phyloP scores from a whole-genome alignment of 2,888 invertebrate species.

The Plemyria rubiginata region DNA sequence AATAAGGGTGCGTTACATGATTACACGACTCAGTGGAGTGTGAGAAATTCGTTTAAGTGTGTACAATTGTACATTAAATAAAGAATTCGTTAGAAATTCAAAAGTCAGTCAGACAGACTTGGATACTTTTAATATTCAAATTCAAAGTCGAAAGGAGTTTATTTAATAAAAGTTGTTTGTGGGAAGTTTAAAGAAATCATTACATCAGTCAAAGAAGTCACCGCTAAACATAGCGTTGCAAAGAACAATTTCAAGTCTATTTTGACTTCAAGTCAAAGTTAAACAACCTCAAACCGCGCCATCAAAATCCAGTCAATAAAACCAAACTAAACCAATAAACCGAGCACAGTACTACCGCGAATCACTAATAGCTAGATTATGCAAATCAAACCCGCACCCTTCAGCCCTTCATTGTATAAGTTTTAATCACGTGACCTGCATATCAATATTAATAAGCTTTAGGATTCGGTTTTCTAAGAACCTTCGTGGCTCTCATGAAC shows the following conservation, averaged over 20 bases:
- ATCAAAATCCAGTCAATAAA: conserved; percentile 18
- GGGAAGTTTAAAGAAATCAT: too few relatives aligned
- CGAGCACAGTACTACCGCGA: conserved; percentile 36
- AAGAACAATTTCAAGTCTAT: too few relatives aligned
- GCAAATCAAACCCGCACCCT: conserved; percentile 41
- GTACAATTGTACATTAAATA: too few relatives aligned
- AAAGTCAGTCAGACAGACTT: too few relatives aligned
- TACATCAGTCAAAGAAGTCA: too few relatives aligned
- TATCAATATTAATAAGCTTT: conserved; percentile 41
- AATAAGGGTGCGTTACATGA: conserved; percentile 35
- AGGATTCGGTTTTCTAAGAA: background rate
- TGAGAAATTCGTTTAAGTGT: background rate
- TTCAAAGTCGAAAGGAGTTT: too few relatives aligned
- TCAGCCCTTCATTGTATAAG: conserved; percentile 49
- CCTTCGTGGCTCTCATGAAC: too few relatives aligned
- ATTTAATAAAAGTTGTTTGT: too few relatives aligned
- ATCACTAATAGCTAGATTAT: conserved; percentile 52
- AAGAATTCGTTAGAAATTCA: background rate
- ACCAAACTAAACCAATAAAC: conserved; percentile 46
- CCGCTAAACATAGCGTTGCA: too few relatives aligned
- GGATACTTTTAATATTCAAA: too few relatives aligned
- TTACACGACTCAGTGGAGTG: conserved; percentile 33
- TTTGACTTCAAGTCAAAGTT: background rate
- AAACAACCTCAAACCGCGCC: conserved; percentile 24
- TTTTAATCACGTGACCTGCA: conserved; percentile 47